Base-by-base conservation (phyloP, 2,797 vertebrate genomes). In the Galago senegalensis region DNA sequence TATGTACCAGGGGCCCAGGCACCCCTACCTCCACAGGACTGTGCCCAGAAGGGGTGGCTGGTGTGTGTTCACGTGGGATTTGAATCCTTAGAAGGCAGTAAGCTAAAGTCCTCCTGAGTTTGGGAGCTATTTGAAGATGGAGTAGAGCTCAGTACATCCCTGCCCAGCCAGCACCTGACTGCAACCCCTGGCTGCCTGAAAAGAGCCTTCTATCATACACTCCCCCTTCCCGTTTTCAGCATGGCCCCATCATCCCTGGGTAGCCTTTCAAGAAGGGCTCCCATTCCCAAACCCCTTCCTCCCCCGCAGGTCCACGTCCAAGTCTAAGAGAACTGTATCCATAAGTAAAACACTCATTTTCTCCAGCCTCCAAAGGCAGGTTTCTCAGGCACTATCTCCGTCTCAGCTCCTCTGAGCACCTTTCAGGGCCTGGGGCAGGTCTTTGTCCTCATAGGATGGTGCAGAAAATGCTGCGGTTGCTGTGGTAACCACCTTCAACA, bases 401-500 rank as follows among this genome's bases (percentile, higher is more conserved):
- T 27, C 79, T 29, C 40, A 12, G 73, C 65, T 92, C 10, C 17
- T 80, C 80, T 7, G 37, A 49, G 87, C 27, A 10, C 72, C 34
- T 1, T 0, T 20, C 56, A 8, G 23, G 58, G 80, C 83, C 61
- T 9, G 17, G 72, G 69, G 69, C 49, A 79, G 58, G 20, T 69
- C 49, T 87, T 49, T 21, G 0, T 63, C 29, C 97, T 99, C 98
- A 99, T 58, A 99, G 98, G 95, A 99, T 98, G 72, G 98, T 99
- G 97, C 99, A 99, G 98, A 99, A 99, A 98, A 99, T 99, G 96
- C 99, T 99, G 93, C 99, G 98, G 0, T 98, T 99, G 92, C 97
- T 98, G 95, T 99, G 99, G 98, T 99, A 99, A 72, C 99, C 99
- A 1, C 99, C 99, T 60, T 99, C 99, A 92, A 99, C 99, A 0